Evolutionary conservation across 2,113 vertebrate species (phyloP).

Genomic region (Mormyrus iriodes): DNA sequence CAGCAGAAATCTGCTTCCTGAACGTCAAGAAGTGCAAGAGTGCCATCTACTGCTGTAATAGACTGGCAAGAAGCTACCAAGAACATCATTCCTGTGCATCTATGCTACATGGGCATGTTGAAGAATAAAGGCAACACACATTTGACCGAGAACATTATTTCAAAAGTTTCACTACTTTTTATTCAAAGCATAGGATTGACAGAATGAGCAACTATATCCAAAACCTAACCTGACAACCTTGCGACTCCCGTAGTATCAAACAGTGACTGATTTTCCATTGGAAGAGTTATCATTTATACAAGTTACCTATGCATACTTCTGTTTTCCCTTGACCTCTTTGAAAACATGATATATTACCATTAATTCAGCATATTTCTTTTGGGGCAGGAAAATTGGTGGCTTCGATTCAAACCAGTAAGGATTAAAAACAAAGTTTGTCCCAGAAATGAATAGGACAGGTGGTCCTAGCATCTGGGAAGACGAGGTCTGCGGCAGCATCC

Average conservation of each 20-base stretch:
- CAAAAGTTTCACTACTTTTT: not conserved
- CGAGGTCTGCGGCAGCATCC: conserved; percentile 46
- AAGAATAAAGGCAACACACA: not conserved
- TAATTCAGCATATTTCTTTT: conserved; percentile 31
- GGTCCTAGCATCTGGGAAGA: conserved; percentile 62
- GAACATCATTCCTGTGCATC: not conserved
- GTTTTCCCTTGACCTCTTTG: not conserved
- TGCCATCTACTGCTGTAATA: conserved; percentile 25
- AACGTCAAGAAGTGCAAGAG: conserved; percentile 29
- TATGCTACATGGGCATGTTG: not conserved
- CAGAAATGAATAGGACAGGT: conserved; percentile 65
- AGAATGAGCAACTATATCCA: not conserved
- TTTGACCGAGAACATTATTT: not conserved
- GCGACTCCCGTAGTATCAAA: not conserved
- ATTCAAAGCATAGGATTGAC: not conserved
- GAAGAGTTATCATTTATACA: not conserved
- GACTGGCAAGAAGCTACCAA: not conserved
- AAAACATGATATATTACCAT: conserved; percentile 35
- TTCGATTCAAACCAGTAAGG: conserved; percentile 30
- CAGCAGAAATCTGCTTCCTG: not conserved
- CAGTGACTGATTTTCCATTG: not conserved
- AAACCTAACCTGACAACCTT: not conserved
- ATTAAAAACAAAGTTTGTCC: conserved; percentile 34
- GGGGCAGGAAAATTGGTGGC: conserved; percentile 22
- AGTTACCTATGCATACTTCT: conserved; percentile 18